A percentile compares a stretch with the other conserved stretches of the same genome.
Evolutionary conservation across 2,888 invertebrate genomes (phyloP).

Genomic region (Rosalia funebris): DNA sequence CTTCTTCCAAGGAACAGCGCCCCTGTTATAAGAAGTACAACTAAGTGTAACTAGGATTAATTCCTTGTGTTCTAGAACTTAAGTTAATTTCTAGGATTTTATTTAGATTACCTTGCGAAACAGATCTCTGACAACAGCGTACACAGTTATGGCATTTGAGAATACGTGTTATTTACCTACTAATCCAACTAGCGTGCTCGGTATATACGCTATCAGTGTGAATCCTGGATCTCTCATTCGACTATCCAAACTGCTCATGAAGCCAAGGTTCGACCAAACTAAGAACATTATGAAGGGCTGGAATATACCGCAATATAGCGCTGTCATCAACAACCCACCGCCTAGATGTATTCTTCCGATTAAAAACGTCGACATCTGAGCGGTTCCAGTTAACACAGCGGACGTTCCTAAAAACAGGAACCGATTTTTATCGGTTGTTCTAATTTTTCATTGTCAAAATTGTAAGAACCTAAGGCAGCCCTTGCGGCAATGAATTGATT

Average conservation of each 20-base stretch:
- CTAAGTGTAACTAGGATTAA: too few species aligned
- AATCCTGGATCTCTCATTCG: conserved; percentile 55
- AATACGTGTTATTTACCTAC: conserved; percentile 46
- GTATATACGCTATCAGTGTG: conserved; percentile 54
- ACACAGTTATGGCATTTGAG: too few species aligned
- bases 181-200: conserved; percentile 54
- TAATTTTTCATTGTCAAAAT: too few species aligned
- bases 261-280: conserved; percentile 49
- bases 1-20: conserved; percentile 57
- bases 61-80: too few species aligned
- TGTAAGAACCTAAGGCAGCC: too few species aligned
- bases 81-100: neutral
- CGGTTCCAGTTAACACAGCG: conserved; percentile 54
- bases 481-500: too few species aligned
- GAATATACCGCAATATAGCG: conserved; percentile 51
- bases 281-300: conserved; percentile 60
- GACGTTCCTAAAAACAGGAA: conserved; percentile 49
- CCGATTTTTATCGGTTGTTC: too few species aligned
- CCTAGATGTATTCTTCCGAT: conserved; percentile 55
- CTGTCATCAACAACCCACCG: conserved; percentile 44
- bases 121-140: too few species aligned
- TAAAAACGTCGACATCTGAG: conserved; percentile 56
- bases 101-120: too few species aligned
- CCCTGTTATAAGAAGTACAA: too few species aligned
- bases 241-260: neutral